phyloP scores from a whole-genome alignment of 53 echinoderm and acorn worm genomes.

The Temnopleurus reevesii region DNA sequence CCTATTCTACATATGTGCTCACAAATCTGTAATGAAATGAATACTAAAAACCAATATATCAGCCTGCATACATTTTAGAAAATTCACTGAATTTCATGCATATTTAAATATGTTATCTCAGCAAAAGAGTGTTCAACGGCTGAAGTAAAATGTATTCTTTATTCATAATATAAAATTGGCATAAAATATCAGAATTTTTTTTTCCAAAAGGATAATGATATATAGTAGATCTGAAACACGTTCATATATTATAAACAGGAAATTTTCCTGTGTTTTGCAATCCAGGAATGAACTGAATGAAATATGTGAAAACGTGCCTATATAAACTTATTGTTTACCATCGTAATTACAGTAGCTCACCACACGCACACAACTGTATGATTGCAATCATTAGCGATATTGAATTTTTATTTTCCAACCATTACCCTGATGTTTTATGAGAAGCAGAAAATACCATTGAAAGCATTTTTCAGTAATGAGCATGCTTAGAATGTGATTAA shows the following conservation, averaged over 20 bases:
- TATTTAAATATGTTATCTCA: no score
- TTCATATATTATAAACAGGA: background rate
- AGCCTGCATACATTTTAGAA: no score
- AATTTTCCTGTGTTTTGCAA: background rate
- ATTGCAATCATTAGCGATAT: conserved; percentile 9
- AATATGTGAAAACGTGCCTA: background rate
- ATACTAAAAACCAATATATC: no score
- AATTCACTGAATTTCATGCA: no score
- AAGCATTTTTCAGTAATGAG: conserved; percentile 32
- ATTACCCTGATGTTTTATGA: background rate
- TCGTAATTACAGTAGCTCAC: background rate
- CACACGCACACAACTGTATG: background rate
- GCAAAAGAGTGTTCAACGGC: no score
- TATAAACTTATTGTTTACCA: background rate
- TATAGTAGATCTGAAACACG: no score
- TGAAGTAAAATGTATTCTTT: no score
- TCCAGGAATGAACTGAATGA: background rate
- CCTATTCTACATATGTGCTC: no score
- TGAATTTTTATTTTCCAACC: conserved; percentile 1
- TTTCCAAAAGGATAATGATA: no score
- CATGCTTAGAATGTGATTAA: conserved; percentile 43
- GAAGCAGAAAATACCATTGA: background rate
- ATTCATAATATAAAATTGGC: no score
- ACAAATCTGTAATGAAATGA: no score
- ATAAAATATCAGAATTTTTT: no score